Evolutionary conservation across 2,797 vertebrate genomes (phyloP).

Genomic region (Danio aesculapii): DNA sequence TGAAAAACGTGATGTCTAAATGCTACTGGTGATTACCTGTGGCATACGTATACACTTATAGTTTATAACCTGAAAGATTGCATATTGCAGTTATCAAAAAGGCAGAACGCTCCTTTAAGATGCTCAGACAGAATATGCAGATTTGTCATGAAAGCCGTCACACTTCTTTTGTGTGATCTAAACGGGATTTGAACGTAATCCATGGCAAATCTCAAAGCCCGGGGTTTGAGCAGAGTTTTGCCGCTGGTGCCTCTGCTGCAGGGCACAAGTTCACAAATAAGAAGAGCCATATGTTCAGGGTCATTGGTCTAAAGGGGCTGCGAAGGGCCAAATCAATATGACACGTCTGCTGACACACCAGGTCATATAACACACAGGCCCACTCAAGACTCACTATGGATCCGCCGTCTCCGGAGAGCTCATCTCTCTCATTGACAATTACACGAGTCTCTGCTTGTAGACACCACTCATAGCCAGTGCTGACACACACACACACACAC

Average conservation of each 20-base stretch:
- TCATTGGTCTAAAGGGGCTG: conserved; percentile 55
- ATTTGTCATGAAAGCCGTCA: conserved; percentile 24
- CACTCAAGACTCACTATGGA: conserved; percentile 53
- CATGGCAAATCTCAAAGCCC: conserved; percentile 34
- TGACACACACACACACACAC: conserved; percentile 1
- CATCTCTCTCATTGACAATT: conserved; percentile 55
- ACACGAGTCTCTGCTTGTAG: conserved; percentile 36
- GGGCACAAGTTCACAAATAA: conserved; percentile 60
- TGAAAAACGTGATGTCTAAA: neutral
- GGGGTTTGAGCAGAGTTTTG: neutral
- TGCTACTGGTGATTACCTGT: neutral
- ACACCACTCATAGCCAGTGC: conserved; percentile 6
- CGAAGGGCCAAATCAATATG: conserved; percentile 62
- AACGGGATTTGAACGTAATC: conserved; percentile 49
- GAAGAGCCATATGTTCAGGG: conserved; percentile 64
- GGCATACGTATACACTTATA: neutral
- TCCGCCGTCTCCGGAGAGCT: conserved; percentile 52
- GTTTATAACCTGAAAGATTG: neutral
- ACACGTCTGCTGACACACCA: conserved; percentile 62
- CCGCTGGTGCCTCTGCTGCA: conserved; percentile 48
- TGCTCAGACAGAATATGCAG: conserved; percentile 7
- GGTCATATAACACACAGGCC: conserved; percentile 55
- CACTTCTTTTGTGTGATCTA: conserved; percentile 28
- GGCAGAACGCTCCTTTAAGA: conserved; percentile 7
- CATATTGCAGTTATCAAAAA: neutral